phyloP scores from a whole-genome alignment of 2,797 vertebrate species.

The Ctenopoma kingsleyae region DNA sequence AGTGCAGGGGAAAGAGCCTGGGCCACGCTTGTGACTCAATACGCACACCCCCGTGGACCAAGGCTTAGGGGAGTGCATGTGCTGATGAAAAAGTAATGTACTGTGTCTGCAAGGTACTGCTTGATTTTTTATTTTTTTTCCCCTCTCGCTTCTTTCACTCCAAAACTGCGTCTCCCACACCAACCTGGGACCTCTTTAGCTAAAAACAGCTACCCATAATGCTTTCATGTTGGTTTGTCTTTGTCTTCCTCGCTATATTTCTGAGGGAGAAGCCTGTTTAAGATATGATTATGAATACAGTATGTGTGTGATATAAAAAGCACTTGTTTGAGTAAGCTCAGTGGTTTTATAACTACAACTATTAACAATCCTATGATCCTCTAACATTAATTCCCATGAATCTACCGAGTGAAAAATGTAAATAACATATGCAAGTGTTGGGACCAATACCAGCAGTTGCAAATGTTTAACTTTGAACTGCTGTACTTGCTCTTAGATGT shows the following conservation, averaged over 20 bases:
- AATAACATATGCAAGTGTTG: not conserved
- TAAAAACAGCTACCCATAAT: slow-evolving; percentile 70
- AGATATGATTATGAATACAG: slow-evolving; percentile 41
- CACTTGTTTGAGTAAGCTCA: slow-evolving; percentile 8
- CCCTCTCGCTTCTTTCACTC: slow-evolving; percentile 49
- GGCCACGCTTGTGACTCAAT: slow-evolving; percentile 78
- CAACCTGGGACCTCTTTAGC: slow-evolving; percentile 65
- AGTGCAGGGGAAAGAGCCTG: slow-evolving; percentile 57
- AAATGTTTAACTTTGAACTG: not conserved
- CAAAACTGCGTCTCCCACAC: slow-evolving; percentile 62
- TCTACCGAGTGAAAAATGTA: not conserved
- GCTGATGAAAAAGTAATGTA: slow-evolving; percentile 89
- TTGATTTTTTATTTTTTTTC: slow-evolving; percentile 61
- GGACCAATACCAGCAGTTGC: not conserved
- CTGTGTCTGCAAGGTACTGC: slow-evolving; percentile 83
- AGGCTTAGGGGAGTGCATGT: slow-evolving; percentile 82
- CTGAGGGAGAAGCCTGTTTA: slow-evolving; percentile 21
- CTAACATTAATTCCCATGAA: slow-evolving; percentile 3
- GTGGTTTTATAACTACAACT: slow-evolving; percentile 19
- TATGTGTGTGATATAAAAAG: slow-evolving; percentile 26
- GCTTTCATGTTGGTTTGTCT: slow-evolving; percentile 47
- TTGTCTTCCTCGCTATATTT: slow-evolving; percentile 25
- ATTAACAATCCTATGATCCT: slow-evolving; percentile 5
- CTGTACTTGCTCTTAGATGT: too few relatives aligned
- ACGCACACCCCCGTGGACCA: slow-evolving; percentile 76